Percentiles rank a stretch among this genome's conserved stretches.
These are phyloP conservation scores for Panagrolaimus sp. DNA, from an alignment of 1,140 invertebrate genomes.

Conservation along the genomic window DNA sequence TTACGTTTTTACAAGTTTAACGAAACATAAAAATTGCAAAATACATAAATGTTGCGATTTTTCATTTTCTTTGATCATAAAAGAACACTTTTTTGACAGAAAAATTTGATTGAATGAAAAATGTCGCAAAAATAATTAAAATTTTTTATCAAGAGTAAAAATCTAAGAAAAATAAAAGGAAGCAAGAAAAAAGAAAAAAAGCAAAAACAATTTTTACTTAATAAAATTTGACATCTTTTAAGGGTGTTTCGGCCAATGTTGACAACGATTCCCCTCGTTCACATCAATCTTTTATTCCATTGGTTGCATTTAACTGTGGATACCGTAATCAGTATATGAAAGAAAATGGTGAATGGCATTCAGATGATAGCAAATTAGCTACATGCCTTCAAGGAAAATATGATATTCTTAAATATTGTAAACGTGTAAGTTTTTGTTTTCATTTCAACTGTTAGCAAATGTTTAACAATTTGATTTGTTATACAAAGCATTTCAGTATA, in stretches of 20 bases:
- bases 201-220: neutral
- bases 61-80: no score
- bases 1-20: neutral
- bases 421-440: conserved; percentile 36
- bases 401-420: conserved; percentile 58
- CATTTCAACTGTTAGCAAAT: no score
- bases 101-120: neutral
- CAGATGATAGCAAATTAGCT: conserved; percentile 49
- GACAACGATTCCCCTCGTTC: conserved; percentile 27
- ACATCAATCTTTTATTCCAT: conserved; percentile 51
- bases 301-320: conserved; percentile 57
- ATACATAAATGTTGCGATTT: no score
- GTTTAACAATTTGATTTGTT: no score
- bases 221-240: conserved; percentile 16
- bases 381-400: conserved; percentile 54
- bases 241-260: conserved; percentile 36
- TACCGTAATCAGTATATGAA: conserved; percentile 56
- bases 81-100: no score
- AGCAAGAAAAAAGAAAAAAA: neutral
- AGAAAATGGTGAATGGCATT: conserved; percentile 48
- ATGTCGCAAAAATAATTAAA: conserved; percentile 4
- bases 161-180: neutral
- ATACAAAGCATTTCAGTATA: no score
- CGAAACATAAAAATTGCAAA: neutral
- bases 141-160: neutral